Evolutionary conservation across 2,888 invertebrate species (phyloP).

Genomic region (Calameuta pallipes): DNA sequence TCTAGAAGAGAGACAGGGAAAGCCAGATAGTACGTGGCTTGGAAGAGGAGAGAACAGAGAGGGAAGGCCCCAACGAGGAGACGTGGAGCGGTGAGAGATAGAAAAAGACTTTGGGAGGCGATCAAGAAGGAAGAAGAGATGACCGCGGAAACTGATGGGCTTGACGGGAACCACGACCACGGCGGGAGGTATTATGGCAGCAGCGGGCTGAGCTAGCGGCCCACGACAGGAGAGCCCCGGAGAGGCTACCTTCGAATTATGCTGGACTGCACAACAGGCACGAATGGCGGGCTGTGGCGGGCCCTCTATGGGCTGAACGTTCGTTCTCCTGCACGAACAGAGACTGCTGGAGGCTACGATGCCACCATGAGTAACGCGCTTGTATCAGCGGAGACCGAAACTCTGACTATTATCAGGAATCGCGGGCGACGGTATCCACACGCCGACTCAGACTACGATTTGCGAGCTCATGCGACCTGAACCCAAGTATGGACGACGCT

Average conservation of each 20-base stretch:
- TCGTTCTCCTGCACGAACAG: background rate
- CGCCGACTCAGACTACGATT: background rate
- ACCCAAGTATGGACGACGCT: background rate
- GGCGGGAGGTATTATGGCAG: slow-evolving; percentile 10
- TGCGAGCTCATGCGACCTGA: background rate
- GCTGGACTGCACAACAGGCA: background rate
- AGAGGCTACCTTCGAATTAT: background rate
- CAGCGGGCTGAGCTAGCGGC: background rate
- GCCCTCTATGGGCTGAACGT: background rate
- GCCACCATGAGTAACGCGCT: background rate
- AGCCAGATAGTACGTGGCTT: slow-evolving; percentile 4
- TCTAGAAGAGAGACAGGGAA: slow-evolving; percentile 1
- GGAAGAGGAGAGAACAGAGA: slow-evolving; percentile 23
- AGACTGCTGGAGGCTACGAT: background rate
- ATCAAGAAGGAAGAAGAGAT: background rate
- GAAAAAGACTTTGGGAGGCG: background rate
- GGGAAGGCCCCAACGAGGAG: slow-evolving; percentile 1
- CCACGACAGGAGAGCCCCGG: background rate
- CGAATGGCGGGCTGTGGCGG: background rate
- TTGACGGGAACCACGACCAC: background rate
- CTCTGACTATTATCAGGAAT: background rate
- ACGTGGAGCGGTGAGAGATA: background rate
- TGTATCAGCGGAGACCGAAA: background rate
- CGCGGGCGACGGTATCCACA: background rate
- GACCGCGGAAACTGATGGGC: slow-evolving; percentile 1